These are phyloP conservation scores for Pseudachorutes palmiensis DNA, from an alignment of 1,140 invertebrate genomes.

Conservation along the genomic window DNA sequence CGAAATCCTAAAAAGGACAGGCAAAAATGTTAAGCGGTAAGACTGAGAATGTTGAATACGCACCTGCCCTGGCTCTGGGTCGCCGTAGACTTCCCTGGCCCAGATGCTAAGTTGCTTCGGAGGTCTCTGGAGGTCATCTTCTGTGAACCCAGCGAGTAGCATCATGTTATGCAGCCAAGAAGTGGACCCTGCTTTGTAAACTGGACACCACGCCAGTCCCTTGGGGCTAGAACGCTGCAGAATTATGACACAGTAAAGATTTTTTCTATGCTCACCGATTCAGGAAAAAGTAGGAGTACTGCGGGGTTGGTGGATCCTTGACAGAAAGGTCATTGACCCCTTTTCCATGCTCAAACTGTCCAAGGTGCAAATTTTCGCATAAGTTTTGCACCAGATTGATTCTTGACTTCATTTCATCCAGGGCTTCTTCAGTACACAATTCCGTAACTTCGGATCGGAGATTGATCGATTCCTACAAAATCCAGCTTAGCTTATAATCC, in stretches of 20 bases:
- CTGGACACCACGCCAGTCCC: constrained; percentile 49
- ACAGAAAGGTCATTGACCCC: constrained; percentile 36
- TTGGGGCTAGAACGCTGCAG: constrained; percentile 11
- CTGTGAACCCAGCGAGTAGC: constrained; percentile 46
- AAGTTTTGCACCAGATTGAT: constrained; percentile 40
- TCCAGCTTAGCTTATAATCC: no score
- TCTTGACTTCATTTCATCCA: constrained; percentile 31
- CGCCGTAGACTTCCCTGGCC: constrained; percentile 44
- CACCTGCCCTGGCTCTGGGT: constrained; percentile 43
- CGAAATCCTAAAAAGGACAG: constrained; percentile 42
- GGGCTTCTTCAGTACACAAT: no score
- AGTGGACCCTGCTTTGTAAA: constrained; percentile 51
- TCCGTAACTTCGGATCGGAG: no score
- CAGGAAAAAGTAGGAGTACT: constrained; percentile 49
- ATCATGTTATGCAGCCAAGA: constrained; percentile 50
- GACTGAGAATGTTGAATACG: background rate
- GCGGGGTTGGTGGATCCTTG: constrained; percentile 49
- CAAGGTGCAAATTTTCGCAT: constrained; percentile 46
- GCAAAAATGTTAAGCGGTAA: background rate
- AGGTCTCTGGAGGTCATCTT: constrained; percentile 41
- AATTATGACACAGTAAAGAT: no score
- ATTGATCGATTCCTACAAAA: no score
- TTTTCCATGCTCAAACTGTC: constrained; percentile 40
- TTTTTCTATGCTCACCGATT: constrained; percentile 47
- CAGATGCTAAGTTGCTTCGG: constrained; percentile 44